Evolutionary conservation across 2,888 invertebrate genomes (phyloP), one percentile per base, ranked within the genome.

Genomic region (Mesorhabditis belari): DNA sequence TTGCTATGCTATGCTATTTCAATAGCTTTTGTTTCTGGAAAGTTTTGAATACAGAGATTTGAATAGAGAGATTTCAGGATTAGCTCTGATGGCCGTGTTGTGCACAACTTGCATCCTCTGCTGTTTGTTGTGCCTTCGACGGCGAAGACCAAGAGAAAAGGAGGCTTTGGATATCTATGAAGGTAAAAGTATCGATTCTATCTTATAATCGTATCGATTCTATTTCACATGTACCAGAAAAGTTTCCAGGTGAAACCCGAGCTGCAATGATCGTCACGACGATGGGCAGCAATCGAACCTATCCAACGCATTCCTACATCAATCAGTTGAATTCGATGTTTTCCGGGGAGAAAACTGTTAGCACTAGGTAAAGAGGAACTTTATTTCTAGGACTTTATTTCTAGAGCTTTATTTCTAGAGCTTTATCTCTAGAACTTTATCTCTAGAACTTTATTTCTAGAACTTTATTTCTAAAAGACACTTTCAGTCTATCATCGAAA

Each of bases 41-140:
- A n/a, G n/a, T n/a, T n/a, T n/a, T n/a, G n/a, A n/a, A n/a, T n/a
- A n/a, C n/a, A n/a, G n/a, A n/a, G n/a, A n/a, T n/a, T n/a, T n/a
- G n/a, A n/a, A 35, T 35, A n/a, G 12, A 9, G 44, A 35, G 12
- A 17, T 35, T 35, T 35, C 44, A 35, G 44, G 12, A 9, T n/a
- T 35, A 9, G 44, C 12, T 19, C 17, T 9, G 19, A 50, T 50
- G 9, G 44, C 24, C 27, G 62, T 60, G 44, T 24, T 60, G 68
- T 58, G 63, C n/a, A 9, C n/a, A 9, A 35, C n/a, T n/a, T 35
- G 44, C 44, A 21, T 27, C n/a, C 26, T 60, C 49, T 60, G 60
- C 28, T 26, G 27, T 27, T 21, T 60, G 5, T 58, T 61, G 23
- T 44, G 44, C 50, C 29, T 35, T 28, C 53, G 52, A 23, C 28